A percentile compares a stretch with the other conserved stretches of the same genome.
phyloP scores from a whole-genome alignment of 30 jellyfish, hydroid and myxozoan genomes.

The Catostylus mosaicus region DNA sequence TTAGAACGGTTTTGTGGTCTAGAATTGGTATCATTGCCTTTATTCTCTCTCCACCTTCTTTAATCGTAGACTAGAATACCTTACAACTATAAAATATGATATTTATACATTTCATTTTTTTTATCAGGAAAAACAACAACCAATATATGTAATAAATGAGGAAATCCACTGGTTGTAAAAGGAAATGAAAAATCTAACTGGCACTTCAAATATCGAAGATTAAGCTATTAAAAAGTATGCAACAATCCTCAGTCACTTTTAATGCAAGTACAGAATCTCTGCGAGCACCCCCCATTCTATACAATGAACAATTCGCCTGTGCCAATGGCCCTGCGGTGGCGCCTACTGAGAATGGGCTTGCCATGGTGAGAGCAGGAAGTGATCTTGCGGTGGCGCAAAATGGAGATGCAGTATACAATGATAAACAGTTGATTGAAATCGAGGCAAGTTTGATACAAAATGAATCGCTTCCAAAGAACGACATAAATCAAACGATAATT shows the following conservation, averaged over 20 bases:
- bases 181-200: too few relatives aligned
- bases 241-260: not conserved
- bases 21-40: too few relatives aligned
- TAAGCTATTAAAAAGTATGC: slow-evolving; percentile 9
- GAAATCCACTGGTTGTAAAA: too few relatives aligned
- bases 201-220: not conserved
- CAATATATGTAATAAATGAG: too few relatives aligned
- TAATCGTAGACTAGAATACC: too few relatives aligned
- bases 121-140: too few relatives aligned
- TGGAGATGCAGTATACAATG: not conserved
- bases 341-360: not conserved
- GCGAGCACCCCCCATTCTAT: slow-evolving; percentile 17
- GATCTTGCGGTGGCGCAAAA: not conserved
- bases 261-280: slow-evolving; percentile 3
- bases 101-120: too few relatives aligned
- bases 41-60: too few relatives aligned
- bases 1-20: too few relatives aligned
- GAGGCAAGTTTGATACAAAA: slow-evolving; percentile 1
- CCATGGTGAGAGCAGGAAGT: slow-evolving; percentile 13
- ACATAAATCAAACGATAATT: not conserved
- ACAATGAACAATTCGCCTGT: slow-evolving; percentile 4
- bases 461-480: not conserved
- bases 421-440: not conserved
- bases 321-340: not conserved
- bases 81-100: too few relatives aligned